Evolutionary conservation across 2,888 invertebrate species (phyloP).

Genomic region (Euplagia quadripunctaria): DNA sequence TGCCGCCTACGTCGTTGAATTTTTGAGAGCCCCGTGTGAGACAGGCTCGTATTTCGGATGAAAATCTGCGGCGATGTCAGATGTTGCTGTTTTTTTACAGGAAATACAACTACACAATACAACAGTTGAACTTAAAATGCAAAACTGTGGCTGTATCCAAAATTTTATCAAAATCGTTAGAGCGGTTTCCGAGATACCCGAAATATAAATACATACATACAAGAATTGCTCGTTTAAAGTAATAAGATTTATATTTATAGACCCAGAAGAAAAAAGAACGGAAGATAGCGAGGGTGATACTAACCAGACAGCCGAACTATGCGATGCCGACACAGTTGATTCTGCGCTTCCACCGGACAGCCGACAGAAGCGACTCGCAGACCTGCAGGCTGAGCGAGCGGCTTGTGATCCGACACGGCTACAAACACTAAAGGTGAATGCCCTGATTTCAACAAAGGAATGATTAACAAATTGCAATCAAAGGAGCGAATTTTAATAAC

Average conservation of each 20-base stretch:
- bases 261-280: conserved; percentile 78
- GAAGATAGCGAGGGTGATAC: conserved; percentile 84
- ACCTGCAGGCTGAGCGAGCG: conserved; percentile 91
- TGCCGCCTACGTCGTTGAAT: conserved; percentile 73
- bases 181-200: too few species aligned
- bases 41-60: conserved; percentile 74
- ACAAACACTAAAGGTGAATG: conserved; percentile 88
- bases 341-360: conserved; percentile 90
- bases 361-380: conserved; percentile 89
- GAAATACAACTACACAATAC: too few species aligned
- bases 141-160: too few species aligned
- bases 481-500: not conserved
- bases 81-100: too few species aligned
- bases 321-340: conserved; percentile 90
- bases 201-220: too few species aligned
- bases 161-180: too few species aligned
- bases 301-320: conserved; percentile 86
- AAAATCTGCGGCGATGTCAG: conserved; percentile 72
- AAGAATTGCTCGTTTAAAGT: too few species aligned
- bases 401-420: conserved; percentile 94
- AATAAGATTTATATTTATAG: conserved; percentile 48
- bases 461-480: not conserved
- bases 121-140: too few species aligned
- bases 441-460: not conserved
- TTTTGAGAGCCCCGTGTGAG: conserved; percentile 79